These are phyloP conservation scores for Symphodus melops DNA, from an alignment of 2,113 vertebrate species.

Conservation along the genomic window DNA sequence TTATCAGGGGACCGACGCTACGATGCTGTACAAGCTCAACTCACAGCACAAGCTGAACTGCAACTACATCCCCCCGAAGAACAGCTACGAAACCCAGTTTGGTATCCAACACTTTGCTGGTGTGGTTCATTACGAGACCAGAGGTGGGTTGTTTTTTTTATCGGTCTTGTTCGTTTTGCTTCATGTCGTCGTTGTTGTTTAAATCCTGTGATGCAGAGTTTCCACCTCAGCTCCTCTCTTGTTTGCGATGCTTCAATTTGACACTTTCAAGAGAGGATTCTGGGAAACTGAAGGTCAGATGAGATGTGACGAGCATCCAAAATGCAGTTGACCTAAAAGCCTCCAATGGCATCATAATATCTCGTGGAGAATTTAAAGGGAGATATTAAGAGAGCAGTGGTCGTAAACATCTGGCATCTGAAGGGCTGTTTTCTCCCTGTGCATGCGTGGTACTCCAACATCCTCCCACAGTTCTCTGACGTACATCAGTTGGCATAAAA, in stretches of 20 bases:
- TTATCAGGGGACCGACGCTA: slow-evolving; percentile 92
- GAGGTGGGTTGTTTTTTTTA: slow-evolving; percentile 77
- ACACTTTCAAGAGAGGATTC: background rate
- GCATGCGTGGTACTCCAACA: too few species aligned
- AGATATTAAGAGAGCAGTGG: too few species aligned
- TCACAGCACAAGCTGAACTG: slow-evolving; percentile 95
- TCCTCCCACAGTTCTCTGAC: too few species aligned
- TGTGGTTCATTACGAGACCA: slow-evolving; percentile 94
- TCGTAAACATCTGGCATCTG: too few species aligned
- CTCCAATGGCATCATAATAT: background rate
- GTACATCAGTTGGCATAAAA: too few species aligned
- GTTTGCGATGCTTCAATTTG: background rate
- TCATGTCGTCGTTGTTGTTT: background rate
- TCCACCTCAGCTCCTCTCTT: background rate
- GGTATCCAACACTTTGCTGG: slow-evolving; percentile 99
- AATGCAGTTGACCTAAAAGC: background rate
- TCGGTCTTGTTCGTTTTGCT: background rate
- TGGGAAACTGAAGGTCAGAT: background rate
- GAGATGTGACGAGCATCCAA: background rate
- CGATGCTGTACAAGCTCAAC: slow-evolving; percentile 97
- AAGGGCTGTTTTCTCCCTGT: too few species aligned
- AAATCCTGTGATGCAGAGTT: background rate
- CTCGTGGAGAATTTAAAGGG: background rate
- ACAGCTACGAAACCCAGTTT: slow-evolving; percentile 94
- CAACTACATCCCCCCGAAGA: slow-evolving; percentile 95